Evolutionary conservation across 2,888 invertebrate genomes (phyloP).

Genomic region (Drosophila tripunctata): DNA sequence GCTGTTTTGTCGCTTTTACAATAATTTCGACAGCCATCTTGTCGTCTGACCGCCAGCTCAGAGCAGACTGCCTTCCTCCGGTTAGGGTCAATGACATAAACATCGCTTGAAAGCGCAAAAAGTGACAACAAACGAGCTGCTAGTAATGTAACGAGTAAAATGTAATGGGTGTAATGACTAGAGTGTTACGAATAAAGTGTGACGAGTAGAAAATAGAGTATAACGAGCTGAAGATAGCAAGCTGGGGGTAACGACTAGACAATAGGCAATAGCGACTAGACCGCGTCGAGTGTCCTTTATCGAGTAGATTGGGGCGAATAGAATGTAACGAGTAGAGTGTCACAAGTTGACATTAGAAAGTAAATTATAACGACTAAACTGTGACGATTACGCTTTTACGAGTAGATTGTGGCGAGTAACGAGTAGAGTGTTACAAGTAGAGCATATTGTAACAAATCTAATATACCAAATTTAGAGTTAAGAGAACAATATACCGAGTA

Average conservation of each 20-base stretch:
- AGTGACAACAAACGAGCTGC: slow-evolving; percentile 11
- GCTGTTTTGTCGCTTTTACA: slow-evolving; percentile 41
- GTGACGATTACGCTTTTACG: not conserved
- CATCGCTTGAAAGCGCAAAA: slow-evolving; percentile 24
- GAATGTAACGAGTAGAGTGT: not conserved
- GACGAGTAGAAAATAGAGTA: not conserved
- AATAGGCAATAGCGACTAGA: no score
- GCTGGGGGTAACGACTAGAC: not conserved
- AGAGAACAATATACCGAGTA: not conserved
- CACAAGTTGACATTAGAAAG: not conserved
- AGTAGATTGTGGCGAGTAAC: not conserved
- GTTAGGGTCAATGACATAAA: slow-evolving; percentile 47
- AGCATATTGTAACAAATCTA: not conserved
- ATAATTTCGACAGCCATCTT: slow-evolving; percentile 63
- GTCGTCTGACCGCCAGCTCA: slow-evolving; percentile 37
- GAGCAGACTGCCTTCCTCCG: not conserved
- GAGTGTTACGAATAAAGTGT: not conserved
- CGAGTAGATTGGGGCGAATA: not conserved
- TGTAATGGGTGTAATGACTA: no score
- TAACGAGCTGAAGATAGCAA: not conserved
- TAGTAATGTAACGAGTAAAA: not conserved
- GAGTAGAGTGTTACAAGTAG: not conserved
- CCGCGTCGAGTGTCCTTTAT: not conserved
- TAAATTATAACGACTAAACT: not conserved
- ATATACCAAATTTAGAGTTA: no score